Conservation (phyloP, 2,113 vertebrate genomes). For the Holacanthus passer region DNA sequence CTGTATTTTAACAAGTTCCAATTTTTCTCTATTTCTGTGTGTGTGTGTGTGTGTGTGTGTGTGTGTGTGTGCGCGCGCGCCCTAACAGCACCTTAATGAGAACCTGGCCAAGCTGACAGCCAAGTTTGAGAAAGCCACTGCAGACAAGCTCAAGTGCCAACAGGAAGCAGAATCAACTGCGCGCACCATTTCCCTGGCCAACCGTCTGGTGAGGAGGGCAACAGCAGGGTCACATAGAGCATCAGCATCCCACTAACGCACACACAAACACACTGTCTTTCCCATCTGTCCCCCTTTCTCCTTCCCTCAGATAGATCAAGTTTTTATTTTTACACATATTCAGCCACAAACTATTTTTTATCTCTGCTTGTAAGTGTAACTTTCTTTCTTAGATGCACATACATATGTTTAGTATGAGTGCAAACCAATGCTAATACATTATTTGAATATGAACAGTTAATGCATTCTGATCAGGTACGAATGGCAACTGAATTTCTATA, state of each 20-base stretch:
- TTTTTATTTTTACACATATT: background rate
- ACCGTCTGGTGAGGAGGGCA: slow-evolving; percentile 91
- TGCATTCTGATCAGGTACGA: background rate
- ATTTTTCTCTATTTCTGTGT: slow-evolving; percentile 35
- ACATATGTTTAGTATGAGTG: background rate
- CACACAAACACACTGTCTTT: background rate
- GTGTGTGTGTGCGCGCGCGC: slow-evolving; percentile 12
- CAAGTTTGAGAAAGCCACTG: slow-evolving; percentile 93
- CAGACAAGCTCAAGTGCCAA: slow-evolving; percentile 94
- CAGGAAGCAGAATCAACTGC: slow-evolving; percentile 92
- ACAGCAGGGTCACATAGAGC: slow-evolving; percentile 10
- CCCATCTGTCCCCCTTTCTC: background rate
- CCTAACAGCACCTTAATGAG: slow-evolving; percentile 90
- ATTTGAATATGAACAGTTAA: background rate
- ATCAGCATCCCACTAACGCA: slow-evolving; percentile 4
- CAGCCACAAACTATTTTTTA: background rate
- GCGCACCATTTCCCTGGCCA: slow-evolving; percentile 91
- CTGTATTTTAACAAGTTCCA: slow-evolving; percentile 47
- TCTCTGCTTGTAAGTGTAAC: background rate
- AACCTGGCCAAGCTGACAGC: slow-evolving; percentile 93
- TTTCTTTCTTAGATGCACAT: background rate
- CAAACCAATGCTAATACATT: background rate
- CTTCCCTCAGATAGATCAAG: background rate
- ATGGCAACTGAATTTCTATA: background rate
- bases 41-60: slow-evolving; percentile 26